Evolutionary conservation across 2,113 vertebrate genomes (phyloP).

Genomic region (Hipposideros armiger): DNA sequence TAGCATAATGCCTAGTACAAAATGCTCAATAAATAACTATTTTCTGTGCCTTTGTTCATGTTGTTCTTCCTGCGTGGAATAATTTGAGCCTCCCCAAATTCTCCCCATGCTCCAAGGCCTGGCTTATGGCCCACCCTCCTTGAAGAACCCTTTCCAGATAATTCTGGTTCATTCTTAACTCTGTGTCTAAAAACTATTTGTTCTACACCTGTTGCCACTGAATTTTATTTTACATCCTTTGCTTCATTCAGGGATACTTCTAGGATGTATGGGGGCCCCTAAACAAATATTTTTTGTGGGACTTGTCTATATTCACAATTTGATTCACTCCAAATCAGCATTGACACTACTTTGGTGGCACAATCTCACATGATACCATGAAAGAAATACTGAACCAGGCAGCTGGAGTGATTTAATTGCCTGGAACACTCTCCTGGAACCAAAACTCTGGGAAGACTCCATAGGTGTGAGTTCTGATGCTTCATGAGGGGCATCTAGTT

Average conservation of each 20-base stretch:
- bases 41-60: constrained; percentile 34
- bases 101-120: constrained; percentile 1
- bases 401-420: constrained; percentile 35
- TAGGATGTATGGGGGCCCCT: background rate
- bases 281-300: background rate
- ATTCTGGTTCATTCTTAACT: constrained; percentile 51
- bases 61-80: constrained; percentile 5
- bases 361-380: background rate
- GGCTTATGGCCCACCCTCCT: background rate
- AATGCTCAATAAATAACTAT: constrained; percentile 25
- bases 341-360: background rate
- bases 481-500: background rate
- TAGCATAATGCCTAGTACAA: constrained; percentile 26
- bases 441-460: background rate
- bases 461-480: background rate
- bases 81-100: background rate
- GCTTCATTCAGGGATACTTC: constrained; percentile 24
- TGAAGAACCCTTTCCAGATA: constrained; percentile 34
- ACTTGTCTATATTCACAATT: background rate
- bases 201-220: background rate
- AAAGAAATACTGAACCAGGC: constrained; percentile 1
- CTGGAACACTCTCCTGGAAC: background rate
- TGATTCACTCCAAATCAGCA: background rate
- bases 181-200: constrained; percentile 12
- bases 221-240: constrained; percentile 55